Evolutionary conservation across 1,140 invertebrate genomes (phyloP), one percentile per base, ranked within the genome.

Genomic region (Diuraphis noxia): DNA sequence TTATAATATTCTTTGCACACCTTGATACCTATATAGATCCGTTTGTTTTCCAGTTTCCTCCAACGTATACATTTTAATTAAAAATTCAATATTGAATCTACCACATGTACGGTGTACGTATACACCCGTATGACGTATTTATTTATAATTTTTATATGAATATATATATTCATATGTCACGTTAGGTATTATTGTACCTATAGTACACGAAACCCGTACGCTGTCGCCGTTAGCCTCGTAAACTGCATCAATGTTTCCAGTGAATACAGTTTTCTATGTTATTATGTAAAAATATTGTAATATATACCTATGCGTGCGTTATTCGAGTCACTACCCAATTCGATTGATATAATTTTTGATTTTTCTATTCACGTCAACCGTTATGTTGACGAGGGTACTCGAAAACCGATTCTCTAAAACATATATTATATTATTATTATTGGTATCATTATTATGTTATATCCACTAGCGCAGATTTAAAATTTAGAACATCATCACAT

Each of bases 401-500:
- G 21, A 0, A 38, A 9, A 86, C 25, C 17, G 21, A 8, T 86
- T 23, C 84, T 36, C 34, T 36, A 86, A 86, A 17, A 84, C 40
- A 13, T 43, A 84, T 84, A 84, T 82, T 46, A 46, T 46, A 49
- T 49, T 49, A 63, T 63, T 63, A 72, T n/a, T 17, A 72, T n/a
- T 4, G 56, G 56, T n/a, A 72, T 72, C n/a, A n/a, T 63, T 72
- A 72, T 72, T n/a, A n/a, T 72, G 17, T 72, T 72, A 72, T n/a
- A 72, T 8, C 9, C 19, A 36, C 43, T 49, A 1, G 9, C 40
- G 5, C 17, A 30, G 30, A 30, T 84, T 43, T 43, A 19, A 49
- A 85, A 85, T 85, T 85, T 46, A 46, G 19, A 85, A 85, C 41
- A 21, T 85, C 82, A 85, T 85, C 84, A 85, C 84, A 19, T 36